These are phyloP conservation scores for Diploptera punctata DNA, from an alignment of 2,888 invertebrate genomes.

Conservation along the genomic window DNA sequence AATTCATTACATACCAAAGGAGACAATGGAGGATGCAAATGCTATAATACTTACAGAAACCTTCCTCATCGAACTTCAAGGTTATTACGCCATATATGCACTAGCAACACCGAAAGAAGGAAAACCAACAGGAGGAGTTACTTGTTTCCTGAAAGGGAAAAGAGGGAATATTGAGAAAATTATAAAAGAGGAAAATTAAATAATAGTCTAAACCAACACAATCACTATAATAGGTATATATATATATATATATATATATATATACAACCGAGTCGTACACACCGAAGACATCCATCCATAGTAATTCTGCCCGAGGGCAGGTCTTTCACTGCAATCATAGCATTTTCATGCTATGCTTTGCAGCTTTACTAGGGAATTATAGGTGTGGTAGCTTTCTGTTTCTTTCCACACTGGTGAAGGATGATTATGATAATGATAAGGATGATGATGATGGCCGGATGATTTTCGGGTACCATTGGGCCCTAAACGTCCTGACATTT, in stretches of 20 bases:
- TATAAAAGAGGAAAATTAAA: neutral
- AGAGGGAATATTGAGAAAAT: neutral
- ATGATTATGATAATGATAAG: no score
- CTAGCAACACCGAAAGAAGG: neutral
- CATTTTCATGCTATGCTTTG: no score
- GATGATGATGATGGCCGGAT: no score
- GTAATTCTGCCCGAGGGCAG: no score
- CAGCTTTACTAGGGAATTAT: no score
- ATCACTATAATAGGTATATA: constrained; percentile 3
- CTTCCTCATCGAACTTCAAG: neutral
- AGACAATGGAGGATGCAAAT: neutral
- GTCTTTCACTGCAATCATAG: no score
- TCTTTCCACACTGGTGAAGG: no score
- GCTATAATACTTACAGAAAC: neutral
- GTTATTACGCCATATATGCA: neutral
- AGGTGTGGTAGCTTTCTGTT: no score
- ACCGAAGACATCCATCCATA: no score
- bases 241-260: neutral
- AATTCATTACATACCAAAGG: neutral
- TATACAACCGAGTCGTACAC: no score
- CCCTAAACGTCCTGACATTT: no score
- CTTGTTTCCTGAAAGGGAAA: neutral
- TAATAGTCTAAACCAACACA: neutral
- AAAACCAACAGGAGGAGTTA: constrained; percentile 3
- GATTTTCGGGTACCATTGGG: no score